phyloP scores from a whole-genome alignment of 2,113 vertebrate genomes.

The Ochotona princeps region DNA sequence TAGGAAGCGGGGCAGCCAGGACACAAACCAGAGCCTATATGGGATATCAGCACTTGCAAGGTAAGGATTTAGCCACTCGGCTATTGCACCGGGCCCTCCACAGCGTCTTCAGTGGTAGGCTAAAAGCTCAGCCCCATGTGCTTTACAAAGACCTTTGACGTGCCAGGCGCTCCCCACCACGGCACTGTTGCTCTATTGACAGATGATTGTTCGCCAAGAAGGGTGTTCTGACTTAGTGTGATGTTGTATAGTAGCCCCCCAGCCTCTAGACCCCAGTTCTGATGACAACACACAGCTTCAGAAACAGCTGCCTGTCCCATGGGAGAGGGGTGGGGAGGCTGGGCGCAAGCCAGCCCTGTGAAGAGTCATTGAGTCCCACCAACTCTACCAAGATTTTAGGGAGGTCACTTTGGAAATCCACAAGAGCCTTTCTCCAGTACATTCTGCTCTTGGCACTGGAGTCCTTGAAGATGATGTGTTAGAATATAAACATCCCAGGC shows the following conservation, averaged over 20 bases:
- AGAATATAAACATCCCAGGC: constrained; percentile 72
- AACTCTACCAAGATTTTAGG: background rate
- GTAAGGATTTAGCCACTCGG: too few species aligned
- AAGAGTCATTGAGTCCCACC: background rate
- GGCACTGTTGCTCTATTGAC: background rate
- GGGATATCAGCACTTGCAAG: too few species aligned
- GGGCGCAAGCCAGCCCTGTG: background rate
- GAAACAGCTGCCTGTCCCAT: background rate
- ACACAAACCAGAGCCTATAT: too few species aligned
- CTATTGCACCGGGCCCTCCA: too few species aligned
- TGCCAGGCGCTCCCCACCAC: background rate
- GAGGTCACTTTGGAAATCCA: constrained; percentile 9
- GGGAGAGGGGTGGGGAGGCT: too few species aligned
- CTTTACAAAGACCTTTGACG: too few species aligned
- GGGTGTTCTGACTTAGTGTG: background rate
- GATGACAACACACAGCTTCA: background rate
- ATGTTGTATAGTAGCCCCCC: background rate
- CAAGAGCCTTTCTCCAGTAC: constrained; percentile 34
- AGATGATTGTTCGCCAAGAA: background rate
- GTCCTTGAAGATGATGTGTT: constrained; percentile 64
- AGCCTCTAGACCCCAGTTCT: background rate
- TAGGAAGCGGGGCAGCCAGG: too few species aligned
- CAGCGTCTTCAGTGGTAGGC: too few species aligned
- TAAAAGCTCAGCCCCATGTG: too few species aligned
- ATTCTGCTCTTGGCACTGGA: constrained; percentile 55